These are phyloP conservation scores for Magallana ariakensis DNA, from an alignment of 1,140 invertebrate genomes.

Conservation along the genomic window DNA sequence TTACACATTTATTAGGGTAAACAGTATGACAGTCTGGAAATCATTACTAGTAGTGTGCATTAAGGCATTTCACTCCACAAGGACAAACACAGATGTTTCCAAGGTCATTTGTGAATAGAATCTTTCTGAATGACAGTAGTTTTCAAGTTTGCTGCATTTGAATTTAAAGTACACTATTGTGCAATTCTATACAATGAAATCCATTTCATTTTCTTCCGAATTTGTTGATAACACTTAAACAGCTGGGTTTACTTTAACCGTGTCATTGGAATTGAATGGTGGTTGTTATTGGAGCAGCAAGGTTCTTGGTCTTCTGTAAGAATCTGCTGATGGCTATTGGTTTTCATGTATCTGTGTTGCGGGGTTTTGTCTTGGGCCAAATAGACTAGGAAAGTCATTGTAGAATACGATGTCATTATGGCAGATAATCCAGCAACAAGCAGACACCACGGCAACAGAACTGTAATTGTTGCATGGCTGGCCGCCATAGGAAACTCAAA, in stretches of 20 bases:
- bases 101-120: not conserved
- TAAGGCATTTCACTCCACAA: not conserved
- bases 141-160: too few relatives aligned
- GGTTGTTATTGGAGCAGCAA: slow-evolving; percentile 5
- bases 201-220: too few relatives aligned
- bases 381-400: slow-evolving; percentile 13
- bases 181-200: too few relatives aligned
- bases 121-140: too few relatives aligned
- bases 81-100: slow-evolving; percentile 6
- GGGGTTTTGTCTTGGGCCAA: slow-evolving; percentile 20
- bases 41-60: too few relatives aligned
- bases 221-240: not conserved
- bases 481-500: not conserved
- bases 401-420: not conserved
- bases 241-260: not conserved
- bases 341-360: not conserved
- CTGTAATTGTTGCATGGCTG: not conserved
- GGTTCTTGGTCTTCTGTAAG: not conserved
- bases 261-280: slow-evolving; percentile 20
- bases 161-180: too few relatives aligned
- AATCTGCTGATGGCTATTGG: not conserved
- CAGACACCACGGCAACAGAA: not conserved
- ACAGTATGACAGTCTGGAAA: too few relatives aligned
- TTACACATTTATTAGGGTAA: too few relatives aligned
- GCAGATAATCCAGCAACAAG: not conserved